Percentiles rank a stretch among this genome's conserved stretches.
Conservation (phyloP, 2,797 vertebrate genomes). For the Lindbergichthys nudifrons region DNA sequence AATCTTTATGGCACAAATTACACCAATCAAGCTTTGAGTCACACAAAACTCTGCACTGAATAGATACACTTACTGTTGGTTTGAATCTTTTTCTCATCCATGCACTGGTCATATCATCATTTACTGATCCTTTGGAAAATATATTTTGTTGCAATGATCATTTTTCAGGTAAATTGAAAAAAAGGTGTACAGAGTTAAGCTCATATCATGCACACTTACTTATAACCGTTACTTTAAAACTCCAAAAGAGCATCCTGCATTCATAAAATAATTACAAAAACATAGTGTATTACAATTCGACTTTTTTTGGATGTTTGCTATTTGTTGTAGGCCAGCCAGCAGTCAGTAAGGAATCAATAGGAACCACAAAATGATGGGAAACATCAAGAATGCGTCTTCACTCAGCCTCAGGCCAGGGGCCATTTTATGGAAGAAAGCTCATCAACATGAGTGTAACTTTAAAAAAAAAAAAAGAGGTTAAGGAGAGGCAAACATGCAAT, state of each 20-base stretch:
- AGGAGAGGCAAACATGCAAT: background rate
- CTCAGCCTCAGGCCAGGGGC: constrained; percentile 7
- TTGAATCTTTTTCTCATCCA: background rate
- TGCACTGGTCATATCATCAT: background rate
- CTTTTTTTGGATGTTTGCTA: background rate
- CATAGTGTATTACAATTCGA: background rate
- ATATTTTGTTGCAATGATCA: too few relatives aligned
- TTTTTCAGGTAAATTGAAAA: too few relatives aligned
- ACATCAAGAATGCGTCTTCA: background rate
- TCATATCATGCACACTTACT: background rate
- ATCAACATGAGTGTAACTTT: background rate
- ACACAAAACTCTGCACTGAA: too few relatives aligned
- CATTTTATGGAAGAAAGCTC: constrained; percentile 1
- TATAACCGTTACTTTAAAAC: background rate
- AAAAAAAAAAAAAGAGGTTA: background rate
- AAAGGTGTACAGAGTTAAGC: background rate
- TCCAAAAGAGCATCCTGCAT: background rate
- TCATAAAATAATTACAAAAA: background rate
- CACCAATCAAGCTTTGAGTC: too few relatives aligned
- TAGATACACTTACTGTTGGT: too few relatives aligned
- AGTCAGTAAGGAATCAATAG: background rate
- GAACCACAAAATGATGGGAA: background rate
- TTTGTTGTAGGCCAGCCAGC: too few relatives aligned
- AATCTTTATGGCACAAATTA: too few relatives aligned
- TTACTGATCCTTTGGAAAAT: background rate